phyloP scores from a whole-genome alignment of 2,797 vertebrate genomes.

The Cottoperca gobio region DNA sequence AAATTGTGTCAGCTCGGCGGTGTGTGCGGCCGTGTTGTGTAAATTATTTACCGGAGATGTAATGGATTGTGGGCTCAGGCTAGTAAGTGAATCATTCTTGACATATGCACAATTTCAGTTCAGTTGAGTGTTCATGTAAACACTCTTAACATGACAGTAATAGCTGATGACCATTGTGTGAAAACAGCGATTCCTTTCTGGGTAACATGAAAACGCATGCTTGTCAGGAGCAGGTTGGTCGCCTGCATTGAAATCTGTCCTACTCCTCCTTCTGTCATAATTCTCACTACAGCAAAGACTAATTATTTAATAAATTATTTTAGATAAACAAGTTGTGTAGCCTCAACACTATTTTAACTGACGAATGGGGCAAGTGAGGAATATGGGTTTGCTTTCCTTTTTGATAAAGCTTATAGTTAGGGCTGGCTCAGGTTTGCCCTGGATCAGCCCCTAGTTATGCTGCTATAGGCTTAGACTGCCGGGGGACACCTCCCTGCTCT shows the following conservation, averaged over 20 bases:
- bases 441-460: too few species aligned
- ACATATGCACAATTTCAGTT: conserved; percentile 78
- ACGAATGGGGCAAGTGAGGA: conserved; percentile 13
- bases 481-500: too few species aligned
- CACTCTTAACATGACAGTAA: conserved; percentile 77
- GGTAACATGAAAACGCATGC: conserved; percentile 60
- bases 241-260: conserved; percentile 27
- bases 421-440: too few species aligned
- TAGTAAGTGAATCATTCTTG: conserved; percentile 78
- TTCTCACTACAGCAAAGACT: conserved; percentile 13
- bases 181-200: conserved; percentile 65
- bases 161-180: conserved; percentile 62
- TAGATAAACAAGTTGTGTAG: conserved; percentile 22
- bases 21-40: conserved; percentile 45
- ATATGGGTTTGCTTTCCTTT: conserved; percentile 9
- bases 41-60: conserved; percentile 74
- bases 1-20: conserved; percentile 46
- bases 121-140: conserved; percentile 72
- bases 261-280: conserved; percentile 20
- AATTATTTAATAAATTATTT: conserved; percentile 14
- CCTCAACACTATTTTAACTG: conserved; percentile 5
- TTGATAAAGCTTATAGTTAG: too few species aligned
- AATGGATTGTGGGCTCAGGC: conserved; percentile 72
- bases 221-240: conserved; percentile 51
- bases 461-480: too few species aligned